phyloP scores from a whole-genome alignment of 2,888 invertebrate species.

The Lasioglossum lativentre region DNA sequence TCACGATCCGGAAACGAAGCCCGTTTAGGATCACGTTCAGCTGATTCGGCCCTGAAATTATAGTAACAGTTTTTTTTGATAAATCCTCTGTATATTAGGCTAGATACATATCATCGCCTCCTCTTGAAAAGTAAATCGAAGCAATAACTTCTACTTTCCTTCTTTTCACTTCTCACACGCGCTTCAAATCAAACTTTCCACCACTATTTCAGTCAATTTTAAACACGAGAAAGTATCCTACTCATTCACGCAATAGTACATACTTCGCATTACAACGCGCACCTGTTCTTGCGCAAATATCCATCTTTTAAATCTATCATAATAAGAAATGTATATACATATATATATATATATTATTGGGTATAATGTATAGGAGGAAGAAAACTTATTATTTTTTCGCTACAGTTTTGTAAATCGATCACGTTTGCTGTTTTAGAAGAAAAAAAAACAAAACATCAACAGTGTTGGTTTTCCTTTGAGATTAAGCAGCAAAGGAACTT shows the following conservation, averaged over 20 bases:
- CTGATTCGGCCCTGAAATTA: background rate
- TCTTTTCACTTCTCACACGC: constrained; percentile 50
- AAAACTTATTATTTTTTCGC: constrained; percentile 39
- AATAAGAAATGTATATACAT: constrained; percentile 29
- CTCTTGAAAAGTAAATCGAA: constrained; percentile 66
- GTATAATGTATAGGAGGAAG: constrained; percentile 43
- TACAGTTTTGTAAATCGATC: constrained; percentile 47
- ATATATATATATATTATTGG: constrained; percentile 21
- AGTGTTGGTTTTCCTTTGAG: constrained; percentile 8
- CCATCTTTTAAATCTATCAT: constrained; percentile 44
- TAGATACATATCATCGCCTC: constrained; percentile 82
- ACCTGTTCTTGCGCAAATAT: constrained; percentile 15
- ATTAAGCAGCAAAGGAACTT: background rate
- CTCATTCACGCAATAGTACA: constrained; percentile 45
- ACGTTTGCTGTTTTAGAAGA: constrained; percentile 25
- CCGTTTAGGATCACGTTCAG: no score
- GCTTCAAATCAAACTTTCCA: constrained; percentile 59
- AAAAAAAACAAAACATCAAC: background rate
- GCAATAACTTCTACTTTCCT: constrained; percentile 36
- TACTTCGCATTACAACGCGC: constrained; percentile 26
- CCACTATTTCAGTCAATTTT: constrained; percentile 65
- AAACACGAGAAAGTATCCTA: constrained; percentile 46
- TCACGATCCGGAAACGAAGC: no score
- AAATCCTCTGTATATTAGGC: constrained; percentile 67
- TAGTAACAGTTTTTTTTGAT: background rate